Percentiles rank a stretch among this genome's conserved stretches.
phyloP scores from a whole-genome alignment of 2,888 invertebrate species.

The Ceraclea dissimilis region DNA sequence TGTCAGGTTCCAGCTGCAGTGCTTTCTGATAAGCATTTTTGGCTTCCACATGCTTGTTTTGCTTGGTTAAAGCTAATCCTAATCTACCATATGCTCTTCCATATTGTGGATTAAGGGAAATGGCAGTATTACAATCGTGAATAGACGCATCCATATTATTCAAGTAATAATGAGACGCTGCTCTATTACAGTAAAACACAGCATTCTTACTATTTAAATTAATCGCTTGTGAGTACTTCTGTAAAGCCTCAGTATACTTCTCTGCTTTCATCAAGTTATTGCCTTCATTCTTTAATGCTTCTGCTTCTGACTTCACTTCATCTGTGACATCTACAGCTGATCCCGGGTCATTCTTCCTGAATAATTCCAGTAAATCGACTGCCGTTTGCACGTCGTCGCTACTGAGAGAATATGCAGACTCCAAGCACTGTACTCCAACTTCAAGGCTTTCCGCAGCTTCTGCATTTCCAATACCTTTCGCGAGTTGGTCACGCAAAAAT shows the following conservation, averaged over 20 bases:
- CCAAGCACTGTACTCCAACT: slow-evolving; percentile 91
- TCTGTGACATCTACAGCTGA: slow-evolving; percentile 37
- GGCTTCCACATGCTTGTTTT: slow-evolving; percentile 78
- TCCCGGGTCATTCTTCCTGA: slow-evolving; percentile 32
- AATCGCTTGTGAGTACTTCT: slow-evolving; percentile 84
- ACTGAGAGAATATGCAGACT: slow-evolving; percentile 75
- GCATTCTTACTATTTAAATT: slow-evolving; percentile 80
- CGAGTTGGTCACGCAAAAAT: slow-evolving; percentile 38
- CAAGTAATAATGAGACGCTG: slow-evolving; percentile 89
- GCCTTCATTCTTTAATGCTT: slow-evolving; percentile 80
- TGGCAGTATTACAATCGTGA: slow-evolving; percentile 83
- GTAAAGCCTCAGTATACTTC: slow-evolving; percentile 71
- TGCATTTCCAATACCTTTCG: slow-evolving; percentile 28
- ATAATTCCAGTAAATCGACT: slow-evolving; percentile 42
- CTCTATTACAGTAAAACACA: slow-evolving; percentile 95
- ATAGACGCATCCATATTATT: slow-evolving; percentile 78
- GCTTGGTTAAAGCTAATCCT: slow-evolving; percentile 79
- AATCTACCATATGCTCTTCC: slow-evolving; percentile 92
- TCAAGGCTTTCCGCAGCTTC: slow-evolving; percentile 69
- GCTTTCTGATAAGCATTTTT: slow-evolving; percentile 82
- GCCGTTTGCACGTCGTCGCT: slow-evolving; percentile 26
- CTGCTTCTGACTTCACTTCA: slow-evolving; percentile 62
- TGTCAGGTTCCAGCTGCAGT: slow-evolving; percentile 83
- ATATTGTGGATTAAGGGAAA: slow-evolving; percentile 83
- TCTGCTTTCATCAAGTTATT: slow-evolving; percentile 83